Evolutionary conservation across 2,113 vertebrate genomes (phyloP).

Genomic region (Noturus placidus): DNA sequence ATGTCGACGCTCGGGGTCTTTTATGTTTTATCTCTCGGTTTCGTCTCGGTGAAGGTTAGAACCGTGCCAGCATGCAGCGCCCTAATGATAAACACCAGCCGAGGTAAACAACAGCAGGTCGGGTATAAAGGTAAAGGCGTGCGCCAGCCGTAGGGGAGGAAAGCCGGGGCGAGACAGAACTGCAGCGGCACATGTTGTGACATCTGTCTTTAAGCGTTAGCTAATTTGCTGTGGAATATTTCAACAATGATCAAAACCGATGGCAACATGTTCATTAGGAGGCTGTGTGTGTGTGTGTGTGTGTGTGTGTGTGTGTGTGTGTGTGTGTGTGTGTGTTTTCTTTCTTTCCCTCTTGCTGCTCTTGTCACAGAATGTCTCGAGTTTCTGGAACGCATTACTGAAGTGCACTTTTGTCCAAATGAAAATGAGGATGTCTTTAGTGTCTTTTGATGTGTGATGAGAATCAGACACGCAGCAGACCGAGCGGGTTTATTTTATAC

Average conservation of each 20-base stretch:
- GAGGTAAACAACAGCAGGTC: constrained; percentile 77
- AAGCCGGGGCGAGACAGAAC: constrained; percentile 57
- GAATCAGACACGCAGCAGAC: not conserved
- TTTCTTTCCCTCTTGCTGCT: constrained; percentile 22
- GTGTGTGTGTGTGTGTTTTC: not conserved
- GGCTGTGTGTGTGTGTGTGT: not conserved
- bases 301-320: not conserved
- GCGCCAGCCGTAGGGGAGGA: constrained; percentile 65
- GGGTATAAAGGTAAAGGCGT: constrained; percentile 69
- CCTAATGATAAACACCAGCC: constrained; percentile 73
- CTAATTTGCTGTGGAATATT: constrained; percentile 76
- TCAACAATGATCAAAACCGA: constrained; percentile 76
- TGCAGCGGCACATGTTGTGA: constrained; percentile 77
- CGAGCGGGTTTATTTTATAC: not conserved
- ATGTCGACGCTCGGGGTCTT: not conserved
- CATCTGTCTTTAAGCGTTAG: constrained; percentile 80
- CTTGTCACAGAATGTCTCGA: constrained; percentile 51
- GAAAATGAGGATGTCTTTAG: constrained; percentile 35
- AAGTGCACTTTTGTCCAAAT: constrained; percentile 51
- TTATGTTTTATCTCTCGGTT: constrained; percentile 30
- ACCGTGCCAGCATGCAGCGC: constrained; percentile 51
- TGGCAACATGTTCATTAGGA: constrained; percentile 58
- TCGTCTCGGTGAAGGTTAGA: constrained; percentile 40
- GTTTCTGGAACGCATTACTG: constrained; percentile 59
- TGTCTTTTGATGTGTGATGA: constrained; percentile 22